These are phyloP conservation scores for Dendroctonus ponderosae DNA, from an alignment of 1,140 invertebrate species.

Conservation along the genomic window DNA sequence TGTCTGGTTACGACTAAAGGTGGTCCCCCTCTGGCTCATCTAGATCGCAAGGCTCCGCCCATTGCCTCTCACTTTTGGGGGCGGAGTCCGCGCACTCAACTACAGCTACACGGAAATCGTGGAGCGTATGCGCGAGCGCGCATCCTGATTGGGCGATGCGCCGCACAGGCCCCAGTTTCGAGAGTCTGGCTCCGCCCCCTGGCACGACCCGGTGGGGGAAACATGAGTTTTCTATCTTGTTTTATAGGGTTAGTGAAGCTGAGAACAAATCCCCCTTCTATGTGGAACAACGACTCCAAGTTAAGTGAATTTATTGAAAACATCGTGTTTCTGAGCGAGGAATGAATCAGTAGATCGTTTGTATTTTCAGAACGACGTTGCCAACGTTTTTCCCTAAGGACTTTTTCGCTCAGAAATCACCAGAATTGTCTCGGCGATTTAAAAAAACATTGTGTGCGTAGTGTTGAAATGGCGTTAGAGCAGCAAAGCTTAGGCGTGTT, in stretches of 20 bases:
- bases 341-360: constrained; percentile 52
- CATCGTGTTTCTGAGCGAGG: constrained; percentile 50
- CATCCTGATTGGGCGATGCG: constrained; percentile 40
- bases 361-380: constrained; percentile 45
- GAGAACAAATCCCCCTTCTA: constrained; percentile 52
- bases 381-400: neutral
- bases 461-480: too few relatives aligned
- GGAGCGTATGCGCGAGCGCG: constrained; percentile 32
- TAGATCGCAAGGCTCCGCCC: constrained; percentile 32
- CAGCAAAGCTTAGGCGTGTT: too few relatives aligned
- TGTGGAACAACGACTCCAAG: constrained; percentile 46
- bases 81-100: constrained; percentile 39
- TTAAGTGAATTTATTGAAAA: constrained; percentile 54
- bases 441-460: too few relatives aligned
- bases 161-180: constrained; percentile 8
- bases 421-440: too few relatives aligned
- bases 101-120: constrained; percentile 46
- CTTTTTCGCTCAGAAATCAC: too few relatives aligned
- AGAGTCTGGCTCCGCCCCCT: constrained; percentile 26
- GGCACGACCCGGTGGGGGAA: constrained; percentile 27
- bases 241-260: constrained; percentile 49
- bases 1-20: constrained; percentile 47
- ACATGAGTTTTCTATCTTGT: constrained; percentile 49
- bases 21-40: constrained; percentile 19
- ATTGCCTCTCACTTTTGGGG: constrained; percentile 40